phyloP scores from a whole-genome alignment of 1,140 invertebrate genomes.

The Arion vulgaris region DNA sequence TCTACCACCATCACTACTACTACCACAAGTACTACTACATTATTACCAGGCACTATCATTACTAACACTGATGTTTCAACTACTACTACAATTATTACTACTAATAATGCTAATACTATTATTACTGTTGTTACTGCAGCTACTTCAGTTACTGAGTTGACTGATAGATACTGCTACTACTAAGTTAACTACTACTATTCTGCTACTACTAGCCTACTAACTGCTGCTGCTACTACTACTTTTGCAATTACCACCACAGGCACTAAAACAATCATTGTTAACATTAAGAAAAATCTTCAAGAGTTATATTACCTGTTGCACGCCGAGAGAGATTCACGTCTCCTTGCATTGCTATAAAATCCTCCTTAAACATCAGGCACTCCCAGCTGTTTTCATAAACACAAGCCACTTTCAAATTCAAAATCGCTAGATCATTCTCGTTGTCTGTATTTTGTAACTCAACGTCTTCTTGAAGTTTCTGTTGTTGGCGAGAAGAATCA shows the following conservation, averaged over 20 bases:
- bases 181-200: too few relatives aligned
- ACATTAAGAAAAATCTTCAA: too few relatives aligned
- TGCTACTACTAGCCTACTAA: too few relatives aligned
- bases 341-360: neutral
- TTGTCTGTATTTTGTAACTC: neutral
- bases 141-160: too few relatives aligned
- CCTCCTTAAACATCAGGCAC: constrained; percentile 12
- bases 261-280: neutral
- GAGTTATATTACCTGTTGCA: neutral
- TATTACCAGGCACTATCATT: too few relatives aligned
- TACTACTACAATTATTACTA: too few relatives aligned
- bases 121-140: too few relatives aligned
- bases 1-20: neutral
- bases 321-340: neutral
- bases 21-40: neutral
- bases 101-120: too few relatives aligned
- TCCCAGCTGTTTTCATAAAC: constrained; percentile 1
- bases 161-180: too few relatives aligned
- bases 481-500: too few relatives aligned
- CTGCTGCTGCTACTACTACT: neutral
- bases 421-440: neutral
- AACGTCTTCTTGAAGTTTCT: too few relatives aligned
- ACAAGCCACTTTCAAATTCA: neutral
- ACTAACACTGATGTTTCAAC: too few relatives aligned
- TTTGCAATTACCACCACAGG: neutral